Evolutionary conservation across 92 coral and sea anemone species (phyloP).

Genomic region (Epizoanthus scotinus): DNA sequence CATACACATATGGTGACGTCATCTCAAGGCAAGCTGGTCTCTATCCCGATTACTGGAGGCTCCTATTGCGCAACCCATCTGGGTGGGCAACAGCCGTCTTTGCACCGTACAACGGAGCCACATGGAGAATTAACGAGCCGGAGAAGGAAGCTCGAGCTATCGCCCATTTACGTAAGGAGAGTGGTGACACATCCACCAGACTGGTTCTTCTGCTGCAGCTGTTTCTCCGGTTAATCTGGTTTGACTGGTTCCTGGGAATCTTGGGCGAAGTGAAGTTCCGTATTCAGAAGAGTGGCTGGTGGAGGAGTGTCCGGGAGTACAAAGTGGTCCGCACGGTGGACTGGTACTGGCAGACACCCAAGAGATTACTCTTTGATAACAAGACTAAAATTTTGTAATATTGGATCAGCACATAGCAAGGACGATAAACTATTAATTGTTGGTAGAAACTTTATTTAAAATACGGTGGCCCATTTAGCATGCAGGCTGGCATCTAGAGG

Average conservation of each 20-base stretch:
- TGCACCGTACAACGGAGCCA: constrained; percentile 54
- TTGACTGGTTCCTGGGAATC: constrained; percentile 67
- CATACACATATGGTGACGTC: constrained; percentile 68
- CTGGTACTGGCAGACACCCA: constrained; percentile 79
- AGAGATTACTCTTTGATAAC: constrained; percentile 76
- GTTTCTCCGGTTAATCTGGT: constrained; percentile 76
- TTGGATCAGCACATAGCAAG: too few relatives aligned
- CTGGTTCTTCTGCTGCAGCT: constrained; percentile 41
- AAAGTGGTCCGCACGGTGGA: constrained; percentile 50
- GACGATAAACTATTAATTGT: too few relatives aligned
- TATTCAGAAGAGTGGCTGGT: constrained; percentile 67
- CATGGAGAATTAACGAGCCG: constrained; percentile 47
- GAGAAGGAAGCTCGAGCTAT: constrained; percentile 41
- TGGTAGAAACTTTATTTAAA: too few relatives aligned
- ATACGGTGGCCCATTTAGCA: too few relatives aligned
- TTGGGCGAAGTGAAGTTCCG: constrained; percentile 59
- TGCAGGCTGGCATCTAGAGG: too few relatives aligned
- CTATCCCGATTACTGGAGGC: constrained; percentile 37
- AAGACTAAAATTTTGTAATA: constrained; percentile 46
- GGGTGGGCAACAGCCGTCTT: constrained; percentile 55
- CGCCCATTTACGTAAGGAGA: constrained; percentile 42
- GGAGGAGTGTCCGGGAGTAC: constrained; percentile 54
- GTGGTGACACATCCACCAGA: constrained; percentile 43
- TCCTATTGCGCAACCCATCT: constrained; percentile 59
- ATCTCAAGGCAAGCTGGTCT: constrained; percentile 45